Conservation (phyloP, 2,888 invertebrate species). For the Spisula subtruncata region DNA sequence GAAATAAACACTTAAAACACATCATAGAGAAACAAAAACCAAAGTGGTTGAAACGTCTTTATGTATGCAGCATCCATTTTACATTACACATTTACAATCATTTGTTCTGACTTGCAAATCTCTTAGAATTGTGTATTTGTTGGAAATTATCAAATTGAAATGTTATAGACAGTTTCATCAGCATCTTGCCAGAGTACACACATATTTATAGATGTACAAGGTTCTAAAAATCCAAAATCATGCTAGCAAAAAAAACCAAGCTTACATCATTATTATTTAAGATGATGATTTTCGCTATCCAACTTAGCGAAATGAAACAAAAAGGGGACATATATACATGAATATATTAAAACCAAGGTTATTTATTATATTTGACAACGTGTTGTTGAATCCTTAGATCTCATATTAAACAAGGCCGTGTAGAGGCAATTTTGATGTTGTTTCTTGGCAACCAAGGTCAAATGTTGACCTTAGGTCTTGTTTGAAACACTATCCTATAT, state of each 20-base stretch:
- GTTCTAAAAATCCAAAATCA: not conserved
- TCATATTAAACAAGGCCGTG: constrained; percentile 25
- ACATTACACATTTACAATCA: too few species aligned
- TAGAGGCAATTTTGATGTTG: constrained; percentile 6
- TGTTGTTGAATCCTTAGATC: constrained; percentile 15
- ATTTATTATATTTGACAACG: constrained; percentile 16
- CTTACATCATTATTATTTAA: not conserved
- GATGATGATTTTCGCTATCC: not conserved
- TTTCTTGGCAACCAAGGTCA: constrained; percentile 11
- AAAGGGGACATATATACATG: not conserved
- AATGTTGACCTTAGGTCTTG: constrained; percentile 7
- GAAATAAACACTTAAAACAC: too few species aligned
- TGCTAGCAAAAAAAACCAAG: not conserved
- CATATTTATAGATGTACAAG: not conserved
- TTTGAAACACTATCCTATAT: constrained; percentile 1
- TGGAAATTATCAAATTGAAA: not conserved
- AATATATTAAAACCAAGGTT: not conserved
- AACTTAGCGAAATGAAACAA: not conserved
- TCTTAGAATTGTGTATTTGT: not conserved
- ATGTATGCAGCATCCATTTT: too few species aligned
- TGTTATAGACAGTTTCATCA: not conserved
- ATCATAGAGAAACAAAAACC: too few species aligned
- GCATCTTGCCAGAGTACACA: constrained; percentile 19
- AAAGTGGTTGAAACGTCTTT: too few species aligned
- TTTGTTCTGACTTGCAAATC: not conserved